Base-by-base conservation (phyloP, 2,113 vertebrate genomes). In the Polypterus bichir region DNA sequence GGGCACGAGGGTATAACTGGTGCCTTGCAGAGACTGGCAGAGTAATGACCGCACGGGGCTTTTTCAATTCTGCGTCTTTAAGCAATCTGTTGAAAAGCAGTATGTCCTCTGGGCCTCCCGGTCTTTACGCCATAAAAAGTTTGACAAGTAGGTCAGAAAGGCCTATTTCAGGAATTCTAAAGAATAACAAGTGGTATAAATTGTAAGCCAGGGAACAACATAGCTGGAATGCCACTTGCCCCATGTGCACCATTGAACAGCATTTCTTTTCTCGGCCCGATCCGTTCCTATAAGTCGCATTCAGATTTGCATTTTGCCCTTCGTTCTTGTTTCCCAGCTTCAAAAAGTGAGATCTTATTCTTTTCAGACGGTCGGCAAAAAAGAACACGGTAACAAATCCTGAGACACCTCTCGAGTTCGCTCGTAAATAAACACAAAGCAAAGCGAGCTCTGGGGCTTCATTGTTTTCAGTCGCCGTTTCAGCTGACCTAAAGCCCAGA, bases 401-500 rank as follows among this genome's bases (percentile, higher is more conserved):
- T 27, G 27, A 27, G 27, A 27, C 27, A 27, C 27, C 27, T 27
- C 27, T 27, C 27, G 27, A 27, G 27, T 27, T 27, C 2, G 27
- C 27, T 27, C 27, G 27, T 27, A 27, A 27, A 27, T 27, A 27
- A 27, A 27, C 27, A 27, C 27, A 27, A 10, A 8, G 51, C 51
- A 52, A 4, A 52, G 10, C 51, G 4, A 5, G 5, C 60, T 45
- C 46, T 45, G 53, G 46, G 44, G 3, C 9, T 3, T 57, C 46
- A 7, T 49, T 61, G 53, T 44, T 67, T 62, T 45, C 58, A 27
- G 27, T 27, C 27, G 27, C 47, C 46, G 7, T 54, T 68, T 7
- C 69, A 73, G 47, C 48, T 49, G 11, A 65, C 4, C 7, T 54
- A 56, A 63, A 55, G 55, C 74, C 70, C 47, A 47, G 7, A 0